These are phyloP conservation scores for Syngnathus scovelli DNA, from an alignment of 2,113 vertebrate genomes.

Conservation along the genomic window DNA sequence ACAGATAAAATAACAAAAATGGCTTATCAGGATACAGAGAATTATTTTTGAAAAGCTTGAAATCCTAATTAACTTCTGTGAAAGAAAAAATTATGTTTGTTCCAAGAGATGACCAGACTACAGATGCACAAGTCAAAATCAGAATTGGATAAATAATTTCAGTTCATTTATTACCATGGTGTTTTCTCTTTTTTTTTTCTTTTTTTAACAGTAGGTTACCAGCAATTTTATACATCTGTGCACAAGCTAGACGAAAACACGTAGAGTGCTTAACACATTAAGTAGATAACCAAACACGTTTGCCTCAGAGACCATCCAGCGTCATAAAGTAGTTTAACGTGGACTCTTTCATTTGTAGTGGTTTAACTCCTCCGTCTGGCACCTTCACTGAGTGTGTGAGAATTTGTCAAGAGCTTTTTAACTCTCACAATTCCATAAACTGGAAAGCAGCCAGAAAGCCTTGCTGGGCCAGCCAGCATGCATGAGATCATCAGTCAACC, in stretches of 20 bases:
- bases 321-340: constrained; percentile 15
- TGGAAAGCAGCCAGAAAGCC: constrained; percentile 58
- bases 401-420: constrained; percentile 53
- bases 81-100: too few species aligned
- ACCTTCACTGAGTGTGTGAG: constrained; percentile 47
- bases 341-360: constrained; percentile 36
- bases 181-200: too few species aligned
- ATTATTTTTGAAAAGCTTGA: too few species aligned
- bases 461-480: constrained; percentile 46
- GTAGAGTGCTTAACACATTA: neutral
- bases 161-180: too few species aligned
- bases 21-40: too few species aligned
- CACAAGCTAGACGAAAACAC: neutral
- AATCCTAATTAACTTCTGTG: too few species aligned
- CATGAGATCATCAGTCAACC: constrained; percentile 19
- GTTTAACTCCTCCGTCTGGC: constrained; percentile 52
- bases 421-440: constrained; percentile 40
- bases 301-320: neutral
- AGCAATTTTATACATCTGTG: neutral
- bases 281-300: neutral
- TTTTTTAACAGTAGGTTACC: too few species aligned
- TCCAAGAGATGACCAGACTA: too few species aligned
- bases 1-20: too few species aligned
- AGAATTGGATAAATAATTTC: too few species aligned
- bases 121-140: too few species aligned